phyloP scores from a whole-genome alignment of 2,113 vertebrate genomes.

The Miniopterus natalensis region DNA sequence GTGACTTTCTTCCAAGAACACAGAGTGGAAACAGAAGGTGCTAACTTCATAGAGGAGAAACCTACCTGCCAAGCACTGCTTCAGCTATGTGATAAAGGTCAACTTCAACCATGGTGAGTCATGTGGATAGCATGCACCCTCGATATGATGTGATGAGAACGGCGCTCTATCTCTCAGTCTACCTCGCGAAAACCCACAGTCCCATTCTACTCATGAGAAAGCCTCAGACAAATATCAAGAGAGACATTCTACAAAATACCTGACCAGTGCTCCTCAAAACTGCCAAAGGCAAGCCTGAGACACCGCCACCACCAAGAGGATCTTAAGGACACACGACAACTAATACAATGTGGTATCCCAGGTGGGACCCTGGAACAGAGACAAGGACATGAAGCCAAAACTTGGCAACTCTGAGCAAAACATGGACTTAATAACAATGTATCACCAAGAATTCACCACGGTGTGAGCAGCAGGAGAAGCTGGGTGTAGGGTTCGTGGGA shows the following conservation, averaged over 20 bases:
- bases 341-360: not conserved
- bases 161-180: not conserved
- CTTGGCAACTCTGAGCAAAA: not conserved
- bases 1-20: not conserved
- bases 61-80: not conserved
- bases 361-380: not conserved
- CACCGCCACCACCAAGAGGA: not conserved
- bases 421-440: not conserved
- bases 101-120: not conserved
- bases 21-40: accelerated
- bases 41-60: not conserved
- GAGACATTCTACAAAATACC: not conserved
- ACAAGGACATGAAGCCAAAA: not conserved
- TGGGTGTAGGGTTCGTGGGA: not conserved
- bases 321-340: not conserved
- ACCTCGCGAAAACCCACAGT: not conserved
- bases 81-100: not conserved
- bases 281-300: not conserved
- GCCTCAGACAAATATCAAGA: not conserved
- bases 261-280: not conserved
- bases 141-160: not conserved
- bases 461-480: not conserved
- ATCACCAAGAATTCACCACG: not conserved
- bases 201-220: not conserved
- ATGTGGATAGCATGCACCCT: accelerated